These are phyloP conservation scores for Crotalus tigris DNA, from an alignment of 2,113 vertebrate species.

Conservation along the genomic window DNA sequence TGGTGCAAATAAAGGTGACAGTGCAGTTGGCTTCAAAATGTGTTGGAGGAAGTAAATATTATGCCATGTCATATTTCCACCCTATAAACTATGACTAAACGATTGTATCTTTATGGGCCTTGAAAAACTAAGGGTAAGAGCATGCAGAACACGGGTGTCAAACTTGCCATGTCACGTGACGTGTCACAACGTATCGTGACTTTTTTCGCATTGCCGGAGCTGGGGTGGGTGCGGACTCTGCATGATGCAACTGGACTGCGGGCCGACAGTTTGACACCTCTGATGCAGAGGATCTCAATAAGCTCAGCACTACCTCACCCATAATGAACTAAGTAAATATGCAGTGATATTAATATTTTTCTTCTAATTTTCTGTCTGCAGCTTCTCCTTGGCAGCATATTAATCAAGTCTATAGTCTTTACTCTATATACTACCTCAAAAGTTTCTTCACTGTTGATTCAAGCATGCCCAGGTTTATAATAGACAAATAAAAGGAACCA, in stretches of 20 bases:
- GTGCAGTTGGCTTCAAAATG: not conserved
- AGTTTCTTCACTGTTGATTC: not conserved
- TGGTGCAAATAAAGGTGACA: not conserved
- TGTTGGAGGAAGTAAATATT: not conserved
- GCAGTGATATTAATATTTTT: not conserved
- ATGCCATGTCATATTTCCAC: not conserved
- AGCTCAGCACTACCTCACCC: not conserved
- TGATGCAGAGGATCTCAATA: not conserved
- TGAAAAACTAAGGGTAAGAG: not conserved
- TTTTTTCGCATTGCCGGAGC: too few relatives aligned
- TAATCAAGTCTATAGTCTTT: not conserved
- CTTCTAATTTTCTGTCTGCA: not conserved
- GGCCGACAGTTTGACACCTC: too few relatives aligned
- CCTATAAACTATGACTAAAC: not conserved
- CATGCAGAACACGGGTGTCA: not conserved
- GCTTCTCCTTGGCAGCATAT: not conserved
- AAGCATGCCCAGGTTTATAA: slow-evolving; percentile 21
- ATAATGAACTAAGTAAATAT: not conserved
- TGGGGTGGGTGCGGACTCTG: too few relatives aligned
- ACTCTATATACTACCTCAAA: not conserved
- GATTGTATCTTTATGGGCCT: not conserved
- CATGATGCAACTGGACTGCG: too few relatives aligned
- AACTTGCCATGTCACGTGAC: too few relatives aligned
- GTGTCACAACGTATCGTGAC: too few relatives aligned
- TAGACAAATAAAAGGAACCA: not conserved